Base-by-base conservation (phyloP, 64 coral and sea anemone genomes). In the Pachyseris speciosa region DNA sequence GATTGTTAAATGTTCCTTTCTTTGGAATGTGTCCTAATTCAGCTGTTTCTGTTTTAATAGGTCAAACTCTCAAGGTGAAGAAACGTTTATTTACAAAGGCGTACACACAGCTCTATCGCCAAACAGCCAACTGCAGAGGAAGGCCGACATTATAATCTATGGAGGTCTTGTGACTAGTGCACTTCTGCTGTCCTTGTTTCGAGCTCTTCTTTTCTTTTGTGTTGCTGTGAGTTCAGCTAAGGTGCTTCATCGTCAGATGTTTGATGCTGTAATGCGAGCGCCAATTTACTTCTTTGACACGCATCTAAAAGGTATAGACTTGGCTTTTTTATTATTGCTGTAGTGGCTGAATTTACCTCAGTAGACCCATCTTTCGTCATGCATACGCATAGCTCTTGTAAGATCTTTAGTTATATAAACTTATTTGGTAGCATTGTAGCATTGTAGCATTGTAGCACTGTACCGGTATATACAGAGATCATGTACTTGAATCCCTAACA, bases 271-370 rank as follows among this genome's bases (percentile, higher is more conserved):
- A 13, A 40, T 98, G 7, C 58, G 92, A 72, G 80, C 93, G 38
- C 90, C 84, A 19, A 63, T 88, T 42, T 98, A 95, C 85, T 98
- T 98, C 66, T 98, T 98, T 43, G 96, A 98, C 64, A 95, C 92
- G 6, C 94, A 98, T 77, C 89, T 89, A 24, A 15, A 85, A 41
- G 93, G 96, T 98, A 73, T 83, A 59, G 52, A n/a, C n/a, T n/a
- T n/a, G n/a, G n/a, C n/a, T n/a, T n/a, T n/a, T n/a, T n/a, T n/a
- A n/a, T n/a, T n/a, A n/a, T n/a, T n/a, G n/a, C n/a, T n/a, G n/a
- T n/a, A n/a, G n/a, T n/a, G n/a, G n/a, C n/a, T n/a, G n/a, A n/a
- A n/a, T n/a, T n/a, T n/a, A n/a, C n/a, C n/a, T n/a, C n/a, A n/a
- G n/a, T n/a, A n/a, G n/a, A n/a, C n/a, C n/a, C n/a, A n/a, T n/a